Conservation (phyloP, 2,888 invertebrate genomes). For the Schizaphis graminum region DNA sequence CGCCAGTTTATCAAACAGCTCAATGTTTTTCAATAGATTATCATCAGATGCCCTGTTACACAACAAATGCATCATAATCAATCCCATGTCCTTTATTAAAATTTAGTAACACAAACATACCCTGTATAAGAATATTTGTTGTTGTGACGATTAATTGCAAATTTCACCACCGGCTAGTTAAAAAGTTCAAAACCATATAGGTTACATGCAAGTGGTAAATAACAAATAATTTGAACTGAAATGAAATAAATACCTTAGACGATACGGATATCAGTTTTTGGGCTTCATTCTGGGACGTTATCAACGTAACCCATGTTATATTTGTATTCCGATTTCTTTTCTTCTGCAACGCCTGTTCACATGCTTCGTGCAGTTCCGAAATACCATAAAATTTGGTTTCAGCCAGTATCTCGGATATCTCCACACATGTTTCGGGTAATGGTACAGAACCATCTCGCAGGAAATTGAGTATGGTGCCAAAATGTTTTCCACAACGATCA, state of each 20-base stretch:
- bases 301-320: slow-evolving; percentile 93
- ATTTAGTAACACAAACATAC: slow-evolving; percentile 70
- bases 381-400: slow-evolving; percentile 98
- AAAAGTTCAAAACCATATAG: slow-evolving; percentile 68
- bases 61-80: slow-evolving; percentile 58
- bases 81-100: not conserved
- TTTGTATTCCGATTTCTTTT: slow-evolving; percentile 86
- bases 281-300: slow-evolving; percentile 92
- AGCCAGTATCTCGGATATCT: slow-evolving; percentile 90
- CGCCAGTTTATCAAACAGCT: slow-evolving; percentile 96
- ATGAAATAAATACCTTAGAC: slow-evolving; percentile 75
- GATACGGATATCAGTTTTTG: slow-evolving; percentile 87
- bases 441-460: slow-evolving; percentile 94
- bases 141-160: slow-evolving; percentile 97
- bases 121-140: slow-evolving; percentile 99
- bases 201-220: not conserved
- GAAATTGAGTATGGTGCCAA: slow-evolving; percentile 95
- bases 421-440: slow-evolving; percentile 90
- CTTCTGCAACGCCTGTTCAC: slow-evolving; percentile 87
- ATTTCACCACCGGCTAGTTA: slow-evolving; percentile 90
- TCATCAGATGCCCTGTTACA: slow-evolving; percentile 90
- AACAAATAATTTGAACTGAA: not conserved
- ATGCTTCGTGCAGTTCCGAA: slow-evolving; percentile 87
- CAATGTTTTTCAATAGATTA: slow-evolving; percentile 96
- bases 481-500: slow-evolving; percentile 97